A percentile compares a stretch with the other conserved stretches of the same genome.
Conservation (phyloP, 2,797 vertebrate species). For the Denticeps clupeoides region DNA sequence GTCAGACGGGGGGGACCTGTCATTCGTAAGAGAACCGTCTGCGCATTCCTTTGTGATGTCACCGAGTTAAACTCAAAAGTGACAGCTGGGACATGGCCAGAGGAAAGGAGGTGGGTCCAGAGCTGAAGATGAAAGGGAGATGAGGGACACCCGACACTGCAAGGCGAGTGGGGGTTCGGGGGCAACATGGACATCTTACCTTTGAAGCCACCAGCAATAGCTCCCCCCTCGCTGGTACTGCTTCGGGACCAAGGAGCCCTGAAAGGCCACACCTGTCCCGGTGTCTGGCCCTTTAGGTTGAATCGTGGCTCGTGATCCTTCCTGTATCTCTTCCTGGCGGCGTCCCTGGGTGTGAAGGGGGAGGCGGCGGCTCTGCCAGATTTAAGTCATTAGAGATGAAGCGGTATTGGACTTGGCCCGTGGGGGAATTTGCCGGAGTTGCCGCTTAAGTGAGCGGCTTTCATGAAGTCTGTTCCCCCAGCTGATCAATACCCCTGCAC, state of each 20-base stretch:
- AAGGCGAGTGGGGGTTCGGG: slow-evolving; percentile 23
- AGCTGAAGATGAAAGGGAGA: slow-evolving; percentile 41
- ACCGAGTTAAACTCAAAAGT: too few species aligned
- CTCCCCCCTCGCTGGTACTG: too few species aligned
- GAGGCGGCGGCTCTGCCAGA: slow-evolving; percentile 1
- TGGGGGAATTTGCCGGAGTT: slow-evolving; percentile 9
- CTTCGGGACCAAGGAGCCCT: too few species aligned
- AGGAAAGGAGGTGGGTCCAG: slow-evolving; percentile 16
- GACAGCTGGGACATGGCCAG: not conserved
- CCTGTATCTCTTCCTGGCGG: not conserved
- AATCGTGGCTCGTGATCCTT: not conserved
- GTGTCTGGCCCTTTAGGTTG: slow-evolving; percentile 3
- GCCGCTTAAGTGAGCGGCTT: slow-evolving; percentile 20
- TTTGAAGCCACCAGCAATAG: too few species aligned
- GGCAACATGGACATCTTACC: slow-evolving; percentile 41
- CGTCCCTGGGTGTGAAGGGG: not conserved
- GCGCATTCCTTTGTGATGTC: too few species aligned
- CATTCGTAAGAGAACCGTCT: too few species aligned
- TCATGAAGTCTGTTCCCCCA: slow-evolving; percentile 20
- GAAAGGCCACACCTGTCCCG: slow-evolving; percentile 1
- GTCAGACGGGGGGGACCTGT: too few species aligned
- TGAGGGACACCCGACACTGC: slow-evolving; percentile 43
- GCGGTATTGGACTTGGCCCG: slow-evolving; percentile 9
- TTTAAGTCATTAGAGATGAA: slow-evolving; percentile 6
- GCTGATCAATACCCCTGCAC: slow-evolving; percentile 26